Evolutionary conservation across 2,113 vertebrate genomes (phyloP), one percentile per base, ranked within the genome.

Genomic region (Acrocephalus arundinaceus): DNA sequence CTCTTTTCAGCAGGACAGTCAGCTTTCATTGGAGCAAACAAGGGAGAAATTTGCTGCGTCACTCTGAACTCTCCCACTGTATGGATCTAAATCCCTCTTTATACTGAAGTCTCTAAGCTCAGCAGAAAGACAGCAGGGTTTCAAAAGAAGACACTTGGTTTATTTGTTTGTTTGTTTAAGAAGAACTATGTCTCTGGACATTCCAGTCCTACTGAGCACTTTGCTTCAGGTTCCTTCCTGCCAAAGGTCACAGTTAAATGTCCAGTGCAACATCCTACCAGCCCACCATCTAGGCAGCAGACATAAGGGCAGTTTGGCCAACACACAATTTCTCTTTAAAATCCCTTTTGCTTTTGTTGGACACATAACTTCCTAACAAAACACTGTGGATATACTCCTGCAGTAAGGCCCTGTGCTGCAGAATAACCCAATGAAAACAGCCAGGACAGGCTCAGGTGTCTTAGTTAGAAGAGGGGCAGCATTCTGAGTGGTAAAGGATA

Each of bases 171-270:
- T 89, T 94, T 94, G 78, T 75, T 94, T 87, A 87, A 82, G 89
- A 86, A 94, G 85, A 88, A 72, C 83, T 85, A 84, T 27, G 31
- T 83, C 74, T 55, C 89, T 25, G 24, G 94, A 94, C 95, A 92
- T 82, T 94, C 35, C 55, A 87, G 57, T 70, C 90, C 77, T 62
- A 39, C 79, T 71, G 65, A 96, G 84, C 74, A 83, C 86, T 96
- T 71, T 24, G 67, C 37, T 92, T 76, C 46, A 71, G 66, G 67
- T 84, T 95, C 92, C 85, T 85, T 95, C 66, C 88, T 77, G 74
- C 27, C 87, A 86, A 86, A 87, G 70, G 85, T 94, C 85, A 94
- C 74, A 77, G 46, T 90, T 89, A 93, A 87, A 87, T 30, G 74
- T 57, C 59, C 86, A 79, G 72, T 35, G 52, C 88, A 93, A 57